A percentile compares a stretch with the other conserved stretches of the same genome.
These are phyloP conservation scores for Nettapus auritus DNA, from an alignment of 2,113 vertebrate genomes.

Conservation along the genomic window DNA sequence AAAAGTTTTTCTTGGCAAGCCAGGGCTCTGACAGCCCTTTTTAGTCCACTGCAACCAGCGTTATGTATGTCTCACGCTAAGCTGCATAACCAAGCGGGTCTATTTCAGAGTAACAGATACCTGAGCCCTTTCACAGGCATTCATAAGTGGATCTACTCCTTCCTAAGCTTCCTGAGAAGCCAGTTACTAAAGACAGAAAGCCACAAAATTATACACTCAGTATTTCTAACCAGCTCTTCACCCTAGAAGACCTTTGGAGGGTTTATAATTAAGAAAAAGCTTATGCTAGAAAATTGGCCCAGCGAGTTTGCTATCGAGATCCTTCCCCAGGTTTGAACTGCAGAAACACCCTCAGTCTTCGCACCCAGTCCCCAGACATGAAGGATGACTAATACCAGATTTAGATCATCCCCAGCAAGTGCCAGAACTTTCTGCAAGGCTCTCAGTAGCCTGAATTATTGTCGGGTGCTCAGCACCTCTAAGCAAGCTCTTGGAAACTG, in stretches of 20 bases:
- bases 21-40: neutral
- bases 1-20: neutral
- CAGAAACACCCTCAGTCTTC: slow-evolving; percentile 33
- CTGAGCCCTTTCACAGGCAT: neutral
- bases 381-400: slow-evolving; percentile 37
- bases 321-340: neutral
- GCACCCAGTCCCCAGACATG: slow-evolving; percentile 19
- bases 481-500: neutral
- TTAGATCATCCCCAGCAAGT: neutral
- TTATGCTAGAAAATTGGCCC: slow-evolving; percentile 13
- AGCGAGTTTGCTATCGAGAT: neutral
- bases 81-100: neutral
- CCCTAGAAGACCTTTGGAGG: slow-evolving; percentile 34
- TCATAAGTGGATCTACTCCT: neutral
- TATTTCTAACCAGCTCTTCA: slow-evolving; percentile 40
- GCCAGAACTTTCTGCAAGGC: neutral
- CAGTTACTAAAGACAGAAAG: slow-evolving; percentile 42
- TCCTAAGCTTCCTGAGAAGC: neutral
- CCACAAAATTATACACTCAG: slow-evolving; percentile 46
- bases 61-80: neutral
- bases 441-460: neutral
- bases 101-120: slow-evolving; percentile 30
- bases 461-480: neutral
- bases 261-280: slow-evolving; percentile 30
- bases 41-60: neutral